Evolutionary conservation across 2,888 invertebrate species (phyloP).

Genomic region (Luperina nickerlii): DNA sequence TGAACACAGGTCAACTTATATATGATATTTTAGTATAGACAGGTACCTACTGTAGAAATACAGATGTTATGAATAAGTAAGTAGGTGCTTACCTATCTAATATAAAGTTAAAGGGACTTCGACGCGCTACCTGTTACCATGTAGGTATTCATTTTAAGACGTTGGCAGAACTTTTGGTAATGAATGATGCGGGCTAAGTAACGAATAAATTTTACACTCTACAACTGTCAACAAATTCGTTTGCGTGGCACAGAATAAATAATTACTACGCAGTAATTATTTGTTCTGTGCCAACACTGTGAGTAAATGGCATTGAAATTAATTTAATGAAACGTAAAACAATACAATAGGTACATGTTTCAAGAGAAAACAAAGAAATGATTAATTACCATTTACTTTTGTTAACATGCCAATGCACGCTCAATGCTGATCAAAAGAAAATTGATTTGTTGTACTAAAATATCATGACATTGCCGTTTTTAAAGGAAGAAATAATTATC

Average conservation of each 20-base stretch:
- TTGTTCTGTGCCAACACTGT: not conserved
- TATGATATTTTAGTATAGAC: not conserved
- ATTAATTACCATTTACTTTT: constrained; percentile 18
- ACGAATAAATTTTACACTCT: not conserved
- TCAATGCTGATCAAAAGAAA: constrained; percentile 1
- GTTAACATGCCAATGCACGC: not conserved
- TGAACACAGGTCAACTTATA: not conserved
- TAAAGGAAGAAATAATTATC: not conserved
- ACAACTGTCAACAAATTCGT: constrained; percentile 1
- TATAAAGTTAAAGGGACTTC: not conserved
- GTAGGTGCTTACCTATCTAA: not conserved
- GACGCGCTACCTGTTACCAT: no score
- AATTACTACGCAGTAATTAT: not conserved
- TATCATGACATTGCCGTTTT: not conserved
- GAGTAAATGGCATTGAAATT: not conserved
- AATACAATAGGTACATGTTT: constrained; percentile 1
- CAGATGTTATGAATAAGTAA: not conserved
- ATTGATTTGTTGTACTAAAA: not conserved
- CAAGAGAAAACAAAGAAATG: not conserved
- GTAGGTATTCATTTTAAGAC: not conserved
- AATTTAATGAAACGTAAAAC: constrained; percentile 2
- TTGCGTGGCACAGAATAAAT: not conserved
- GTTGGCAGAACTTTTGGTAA: not conserved
- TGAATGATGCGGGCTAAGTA: not conserved
- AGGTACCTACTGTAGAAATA: no score